phyloP scores from a whole-genome alignment of 2,888 invertebrate genomes.

The Dryobotodes eremita region DNA sequence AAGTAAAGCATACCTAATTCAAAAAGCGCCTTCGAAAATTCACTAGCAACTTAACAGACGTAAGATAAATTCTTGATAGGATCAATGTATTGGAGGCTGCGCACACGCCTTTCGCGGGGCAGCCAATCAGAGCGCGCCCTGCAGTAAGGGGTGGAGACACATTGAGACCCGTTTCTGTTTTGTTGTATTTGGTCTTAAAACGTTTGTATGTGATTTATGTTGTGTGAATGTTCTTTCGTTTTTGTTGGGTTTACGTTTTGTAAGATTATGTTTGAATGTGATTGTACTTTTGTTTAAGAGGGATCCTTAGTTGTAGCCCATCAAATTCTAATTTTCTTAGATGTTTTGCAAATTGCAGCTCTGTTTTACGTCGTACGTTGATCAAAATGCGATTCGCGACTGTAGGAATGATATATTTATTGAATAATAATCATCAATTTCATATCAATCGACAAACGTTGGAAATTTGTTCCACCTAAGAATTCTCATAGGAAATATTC shows the following conservation, averaged over 20 bases:
- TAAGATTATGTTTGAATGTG: background rate
- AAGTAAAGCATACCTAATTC: too few species aligned
- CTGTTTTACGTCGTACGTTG: too few species aligned
- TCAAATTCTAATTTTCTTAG: too few species aligned
- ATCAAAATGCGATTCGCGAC: too few species aligned
- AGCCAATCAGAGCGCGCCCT: constrained; percentile 59
- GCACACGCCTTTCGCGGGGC: constrained; percentile 60
- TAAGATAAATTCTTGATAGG: background rate
- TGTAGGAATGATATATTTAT: too few species aligned
- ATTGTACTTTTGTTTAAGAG: background rate
- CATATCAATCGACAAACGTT: too few species aligned
- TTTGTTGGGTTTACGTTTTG: background rate
- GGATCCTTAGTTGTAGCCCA: too few species aligned
- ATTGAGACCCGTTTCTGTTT: constrained; percentile 1
- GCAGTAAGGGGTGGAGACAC: constrained; percentile 36
- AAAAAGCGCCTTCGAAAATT: too few species aligned
- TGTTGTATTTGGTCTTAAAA: constrained; percentile 10
- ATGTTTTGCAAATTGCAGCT: too few species aligned
- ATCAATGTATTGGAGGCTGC: constrained; percentile 56
- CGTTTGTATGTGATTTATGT: constrained; percentile 13
- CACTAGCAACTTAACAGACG: background rate
- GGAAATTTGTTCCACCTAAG: too few species aligned
- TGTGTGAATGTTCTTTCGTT: background rate
- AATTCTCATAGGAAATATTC: too few species aligned
- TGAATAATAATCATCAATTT: too few species aligned